phyloP scores from a whole-genome alignment of 2,113 vertebrate genomes.

The Microtus oregoni region DNA sequence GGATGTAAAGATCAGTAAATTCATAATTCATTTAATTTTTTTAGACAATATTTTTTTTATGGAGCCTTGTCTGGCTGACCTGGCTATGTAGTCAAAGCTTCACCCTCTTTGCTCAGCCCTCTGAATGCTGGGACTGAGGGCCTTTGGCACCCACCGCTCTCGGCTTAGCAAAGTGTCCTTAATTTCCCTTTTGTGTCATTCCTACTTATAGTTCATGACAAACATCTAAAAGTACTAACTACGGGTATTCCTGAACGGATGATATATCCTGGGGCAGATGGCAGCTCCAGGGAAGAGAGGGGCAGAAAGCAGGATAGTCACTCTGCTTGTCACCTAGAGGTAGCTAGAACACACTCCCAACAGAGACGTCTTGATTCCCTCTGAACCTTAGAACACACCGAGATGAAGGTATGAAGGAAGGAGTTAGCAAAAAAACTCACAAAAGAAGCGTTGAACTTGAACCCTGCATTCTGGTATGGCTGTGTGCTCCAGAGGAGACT shows the following conservation, averaged over 20 bases:
- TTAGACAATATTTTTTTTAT: neutral
- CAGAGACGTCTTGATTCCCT: neutral
- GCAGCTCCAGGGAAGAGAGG: neutral
- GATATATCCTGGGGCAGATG: constrained; percentile 44
- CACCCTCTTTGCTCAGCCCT: neutral
- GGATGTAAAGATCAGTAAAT: neutral
- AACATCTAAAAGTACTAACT: neutral
- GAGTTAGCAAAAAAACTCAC: neutral
- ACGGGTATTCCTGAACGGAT: neutral
- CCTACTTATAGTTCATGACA: constrained; percentile 68
- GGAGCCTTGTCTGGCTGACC: neutral
- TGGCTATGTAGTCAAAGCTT: neutral
- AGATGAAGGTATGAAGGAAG: neutral
- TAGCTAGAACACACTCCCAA: neutral
- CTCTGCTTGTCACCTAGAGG: neutral
- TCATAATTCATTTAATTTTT: neutral
- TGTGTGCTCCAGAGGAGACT: neutral
- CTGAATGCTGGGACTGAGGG: neutral
- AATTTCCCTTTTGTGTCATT: constrained; percentile 44
- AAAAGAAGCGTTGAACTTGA: neutral
- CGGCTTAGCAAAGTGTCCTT: constrained; percentile 10
- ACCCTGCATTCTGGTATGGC: neutral
- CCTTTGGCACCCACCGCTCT: too few relatives aligned
- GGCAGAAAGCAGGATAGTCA: constrained; percentile 8
- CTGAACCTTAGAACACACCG: neutral